phyloP scores from a whole-genome alignment of 2,888 invertebrate species.

The Parnassius mnemosyne region DNA sequence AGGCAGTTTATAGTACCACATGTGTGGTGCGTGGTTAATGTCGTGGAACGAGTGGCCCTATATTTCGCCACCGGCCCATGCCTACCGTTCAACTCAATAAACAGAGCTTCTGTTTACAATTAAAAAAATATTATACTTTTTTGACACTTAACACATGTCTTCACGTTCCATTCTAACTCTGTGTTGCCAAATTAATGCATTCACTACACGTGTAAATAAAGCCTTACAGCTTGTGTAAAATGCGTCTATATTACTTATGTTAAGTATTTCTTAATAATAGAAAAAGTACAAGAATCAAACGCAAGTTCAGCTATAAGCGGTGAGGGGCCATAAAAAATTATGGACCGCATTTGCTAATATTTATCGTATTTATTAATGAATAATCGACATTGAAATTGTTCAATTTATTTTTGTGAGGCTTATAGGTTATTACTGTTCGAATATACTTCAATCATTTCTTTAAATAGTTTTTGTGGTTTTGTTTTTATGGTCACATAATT shows the following conservation, averaged over 20 bases:
- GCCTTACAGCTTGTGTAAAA: neutral
- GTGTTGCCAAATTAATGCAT: neutral
- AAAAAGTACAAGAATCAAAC: too few relatives aligned
- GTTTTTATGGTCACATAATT: slow-evolving; percentile 34
- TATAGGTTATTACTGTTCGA: neutral
- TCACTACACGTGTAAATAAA: neutral
- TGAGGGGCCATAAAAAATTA: too few relatives aligned
- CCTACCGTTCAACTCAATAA: slow-evolving; percentile 54
- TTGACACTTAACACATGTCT: neutral
- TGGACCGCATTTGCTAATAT: too few relatives aligned
- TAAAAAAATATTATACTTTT: slow-evolving; percentile 1
- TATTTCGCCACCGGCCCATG: slow-evolving; percentile 48
- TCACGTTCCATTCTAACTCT: neutral
- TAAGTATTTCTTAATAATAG: too few relatives aligned
- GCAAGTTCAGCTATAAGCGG: too few relatives aligned
- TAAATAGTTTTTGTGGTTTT: slow-evolving; percentile 5
- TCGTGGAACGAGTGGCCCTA: slow-evolving; percentile 50
- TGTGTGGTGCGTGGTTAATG: slow-evolving; percentile 47
- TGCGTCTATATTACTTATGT: too few relatives aligned
- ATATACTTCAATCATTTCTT: slow-evolving; percentile 2
- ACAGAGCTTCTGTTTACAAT: slow-evolving; percentile 50
- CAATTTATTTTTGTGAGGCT: neutral
- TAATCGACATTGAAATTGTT: too few relatives aligned
- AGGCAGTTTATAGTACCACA: slow-evolving; percentile 42
- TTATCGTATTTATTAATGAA: too few relatives aligned